A percentile compares a stretch with the other conserved stretches of the same genome.
Conservation (phyloP, 1,140 invertebrate genomes). For the Conus betulinus region DNA sequence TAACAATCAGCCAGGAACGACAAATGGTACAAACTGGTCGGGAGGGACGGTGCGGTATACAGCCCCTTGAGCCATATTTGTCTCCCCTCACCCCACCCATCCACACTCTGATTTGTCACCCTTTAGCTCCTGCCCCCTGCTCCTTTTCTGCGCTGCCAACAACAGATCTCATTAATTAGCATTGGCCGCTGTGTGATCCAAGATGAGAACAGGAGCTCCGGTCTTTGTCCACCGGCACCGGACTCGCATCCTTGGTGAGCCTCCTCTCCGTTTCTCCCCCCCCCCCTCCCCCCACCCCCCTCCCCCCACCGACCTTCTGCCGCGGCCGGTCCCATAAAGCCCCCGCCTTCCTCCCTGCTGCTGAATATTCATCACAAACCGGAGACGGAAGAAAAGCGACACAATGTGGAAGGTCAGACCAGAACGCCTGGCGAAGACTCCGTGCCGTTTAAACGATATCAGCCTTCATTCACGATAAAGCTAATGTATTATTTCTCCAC, state of each 20-base stretch:
- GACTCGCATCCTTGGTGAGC: too few species aligned
- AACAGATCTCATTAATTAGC: conserved; percentile 11
- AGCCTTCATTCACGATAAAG: conserved; percentile 21
- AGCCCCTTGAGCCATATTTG: background rate
- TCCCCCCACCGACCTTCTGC: conserved; percentile 7
- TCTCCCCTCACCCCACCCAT: background rate
- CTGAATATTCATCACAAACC: conserved; percentile 24
- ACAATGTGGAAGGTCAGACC: background rate
- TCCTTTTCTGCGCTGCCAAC: background rate
- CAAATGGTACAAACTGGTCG: background rate
- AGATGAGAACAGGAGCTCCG: background rate
- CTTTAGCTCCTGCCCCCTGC: background rate
- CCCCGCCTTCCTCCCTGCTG: background rate
- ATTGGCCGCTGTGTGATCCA: background rate
- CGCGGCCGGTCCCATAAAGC: background rate
- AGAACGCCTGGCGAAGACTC: background rate
- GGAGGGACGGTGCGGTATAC: background rate
- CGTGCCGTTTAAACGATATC: conserved; percentile 24
- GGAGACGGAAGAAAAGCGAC: background rate
- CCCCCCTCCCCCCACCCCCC: too few species aligned
- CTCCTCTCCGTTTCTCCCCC: background rate
- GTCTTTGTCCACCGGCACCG: background rate
- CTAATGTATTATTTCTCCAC: conserved; percentile 32
- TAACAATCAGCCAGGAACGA: background rate
- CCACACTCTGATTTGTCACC: background rate